Evolutionary conservation across 1,140 invertebrate species (phyloP), one percentile per base, ranked within the genome.

Genomic region (Caenorhabditis tropicalis): DNA sequence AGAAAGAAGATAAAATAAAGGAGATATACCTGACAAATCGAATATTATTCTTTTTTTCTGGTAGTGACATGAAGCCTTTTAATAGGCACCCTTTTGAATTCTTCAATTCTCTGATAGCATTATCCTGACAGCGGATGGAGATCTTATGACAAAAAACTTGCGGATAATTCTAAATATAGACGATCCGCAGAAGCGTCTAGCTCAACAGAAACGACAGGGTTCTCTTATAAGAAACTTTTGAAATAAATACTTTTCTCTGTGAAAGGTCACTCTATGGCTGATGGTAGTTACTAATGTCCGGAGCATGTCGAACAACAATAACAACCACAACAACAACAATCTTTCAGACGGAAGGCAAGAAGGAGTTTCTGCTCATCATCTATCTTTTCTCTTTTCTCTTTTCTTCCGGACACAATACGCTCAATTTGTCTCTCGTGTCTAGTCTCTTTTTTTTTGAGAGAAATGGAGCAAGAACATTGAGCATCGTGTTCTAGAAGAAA

Each of bases 341-440:
- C 43, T 74, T 43, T 24, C n/a, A 58, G 53, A 29, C 24, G n/a
- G 43, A 15, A 74, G 27, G 36, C 29, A 65, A 65, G 58, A 43
- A 74, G 65, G n/a, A 21, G 33, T 74, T 46, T 74, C 36, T 46
- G 65, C 65, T 74, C 65, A 74, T 74, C 65, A 74, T 81, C 79
- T 48, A 53, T 81, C 79, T 51, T 80, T 43, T 49, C 79, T 81
- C 21, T 39, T 21, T 21, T 51, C 27, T 81, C 46, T 56, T 81
- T 15, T 81, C 79, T 81, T 36, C 51, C 79, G 46, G 48, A 53
- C 65, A 74, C 33, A 74, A 74, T 74, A 33, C 43, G 65, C 65
- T 74, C 65, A 74, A 74, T 74, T 74, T 74, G 65, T 74, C 65
- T 74, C 65, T 43, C n/a, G 2, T 46, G 65, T 43, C 36, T 74